Percentiles rank a stretch among this genome's conserved stretches.
Conservation (phyloP, 2,888 invertebrate genomes). For the Venusia cambrica region DNA sequence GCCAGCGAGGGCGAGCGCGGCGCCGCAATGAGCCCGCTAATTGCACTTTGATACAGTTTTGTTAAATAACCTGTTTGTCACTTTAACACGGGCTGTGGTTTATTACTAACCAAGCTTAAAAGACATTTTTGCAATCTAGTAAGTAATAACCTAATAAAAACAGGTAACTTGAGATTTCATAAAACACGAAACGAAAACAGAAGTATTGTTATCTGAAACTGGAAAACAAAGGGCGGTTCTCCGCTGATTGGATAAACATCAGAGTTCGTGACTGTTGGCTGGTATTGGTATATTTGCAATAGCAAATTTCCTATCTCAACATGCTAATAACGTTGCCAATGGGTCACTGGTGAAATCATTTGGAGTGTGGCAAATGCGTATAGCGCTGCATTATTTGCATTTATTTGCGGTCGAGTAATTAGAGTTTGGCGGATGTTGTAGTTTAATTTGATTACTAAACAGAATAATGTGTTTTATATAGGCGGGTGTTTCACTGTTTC, state of each 20-base stretch:
- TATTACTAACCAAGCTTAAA: background rate
- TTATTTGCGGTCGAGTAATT: slow-evolving; percentile 10
- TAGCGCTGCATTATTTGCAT: slow-evolving; percentile 20
- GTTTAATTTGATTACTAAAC: slow-evolving; percentile 1
- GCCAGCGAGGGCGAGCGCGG: slow-evolving; percentile 32
- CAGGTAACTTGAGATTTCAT: slow-evolving; percentile 13
- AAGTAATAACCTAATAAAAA: slow-evolving; percentile 1
- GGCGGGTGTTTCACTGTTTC: too few relatives aligned
- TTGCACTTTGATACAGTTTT: slow-evolving; percentile 58
- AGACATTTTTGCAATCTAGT: background rate
- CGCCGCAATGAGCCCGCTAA: slow-evolving; percentile 48
- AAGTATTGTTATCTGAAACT: slow-evolving; percentile 23
- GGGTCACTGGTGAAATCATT: slow-evolving; percentile 43
- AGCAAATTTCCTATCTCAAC: slow-evolving; percentile 45
- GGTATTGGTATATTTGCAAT: slow-evolving; percentile 43
- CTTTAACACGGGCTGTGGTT: slow-evolving; percentile 15
- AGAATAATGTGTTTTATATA: slow-evolving; percentile 6
- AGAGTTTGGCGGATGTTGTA: slow-evolving; percentile 1
- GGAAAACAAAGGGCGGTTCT: slow-evolving; percentile 37
- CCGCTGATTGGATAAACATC: slow-evolving; percentile 45
- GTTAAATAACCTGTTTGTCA: slow-evolving; percentile 55
- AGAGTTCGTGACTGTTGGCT: slow-evolving; percentile 41
- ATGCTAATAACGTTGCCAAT: slow-evolving; percentile 46
- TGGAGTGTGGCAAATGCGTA: slow-evolving; percentile 23
- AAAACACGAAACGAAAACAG: slow-evolving; percentile 28